Evolutionary conservation across 2,888 invertebrate genomes (phyloP).

Genomic region (Chouioia cunea): DNA sequence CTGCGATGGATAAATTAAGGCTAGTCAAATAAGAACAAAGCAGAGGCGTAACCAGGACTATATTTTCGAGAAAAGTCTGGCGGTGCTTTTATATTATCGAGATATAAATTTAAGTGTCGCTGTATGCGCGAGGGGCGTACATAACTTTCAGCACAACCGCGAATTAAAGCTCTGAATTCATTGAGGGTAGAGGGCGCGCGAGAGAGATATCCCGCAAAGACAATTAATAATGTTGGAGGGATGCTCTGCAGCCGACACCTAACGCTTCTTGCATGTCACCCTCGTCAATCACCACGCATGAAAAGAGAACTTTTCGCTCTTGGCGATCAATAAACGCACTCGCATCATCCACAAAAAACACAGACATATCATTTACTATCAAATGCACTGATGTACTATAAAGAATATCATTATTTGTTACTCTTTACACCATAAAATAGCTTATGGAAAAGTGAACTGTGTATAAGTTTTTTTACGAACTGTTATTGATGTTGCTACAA

Average conservation of each 20-base stretch:
- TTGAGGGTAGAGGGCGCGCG: conserved; percentile 2
- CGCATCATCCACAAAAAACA: background rate
- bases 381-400: background rate
- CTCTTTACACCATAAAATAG: background rate
- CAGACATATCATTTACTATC: no score
- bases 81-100: conserved; percentile 35
- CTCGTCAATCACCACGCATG: conserved; percentile 46
- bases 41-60: background rate
- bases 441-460: background rate
- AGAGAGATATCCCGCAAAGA: conserved; percentile 35
- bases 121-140: conserved; percentile 11
- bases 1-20: no score
- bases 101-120: background rate
- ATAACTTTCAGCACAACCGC: conserved; percentile 24
- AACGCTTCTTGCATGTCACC: conserved; percentile 45
- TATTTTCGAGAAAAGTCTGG: conserved; percentile 27
- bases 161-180: background rate
- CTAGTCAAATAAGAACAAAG: background rate
- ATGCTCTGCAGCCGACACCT: conserved; percentile 47
- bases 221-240: conserved; percentile 47
- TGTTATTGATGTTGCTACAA: background rate
- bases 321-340: conserved; percentile 26
- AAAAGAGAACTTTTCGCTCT: conserved; percentile 38
- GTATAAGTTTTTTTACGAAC: background rate
- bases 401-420: conserved; percentile 15